A percentile compares a stretch with the other conserved stretches of the same genome.
Evolutionary conservation across 2,797 vertebrate species (phyloP).

Genomic region (Siniperca obscura): DNA sequence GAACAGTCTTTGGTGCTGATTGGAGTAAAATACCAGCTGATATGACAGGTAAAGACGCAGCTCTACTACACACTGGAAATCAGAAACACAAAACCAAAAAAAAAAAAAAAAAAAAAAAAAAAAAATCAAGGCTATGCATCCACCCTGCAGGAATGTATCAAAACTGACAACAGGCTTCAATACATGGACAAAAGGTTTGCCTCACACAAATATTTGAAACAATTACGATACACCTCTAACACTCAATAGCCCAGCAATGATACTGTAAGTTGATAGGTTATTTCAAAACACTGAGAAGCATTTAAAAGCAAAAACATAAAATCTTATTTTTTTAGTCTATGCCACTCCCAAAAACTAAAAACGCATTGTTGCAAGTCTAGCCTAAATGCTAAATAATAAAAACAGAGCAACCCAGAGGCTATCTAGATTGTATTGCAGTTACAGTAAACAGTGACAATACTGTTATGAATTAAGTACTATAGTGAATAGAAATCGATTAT

Average conservation of each 20-base stretch:
- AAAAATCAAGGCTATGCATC: slow-evolving; percentile 69
- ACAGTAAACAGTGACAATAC: slow-evolving; percentile 94
- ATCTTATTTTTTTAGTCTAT: slow-evolving; percentile 82
- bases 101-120: slow-evolving; percentile 62
- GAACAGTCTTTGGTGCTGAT: slow-evolving; percentile 99
- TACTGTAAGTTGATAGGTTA: slow-evolving; percentile 79
- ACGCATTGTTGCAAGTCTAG: slow-evolving; percentile 78
- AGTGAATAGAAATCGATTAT: slow-evolving; percentile 93
- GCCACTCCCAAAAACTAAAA: slow-evolving; percentile 88
- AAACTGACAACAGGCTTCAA: slow-evolving; percentile 90
- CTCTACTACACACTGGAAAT: slow-evolving; percentile 69
- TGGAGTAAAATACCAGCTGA: slow-evolving; percentile 69
- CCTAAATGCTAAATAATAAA: slow-evolving; percentile 85
- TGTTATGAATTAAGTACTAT: slow-evolving; percentile 89
- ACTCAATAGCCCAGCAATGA: slow-evolving; percentile 91
- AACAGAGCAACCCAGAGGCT: slow-evolving; percentile 89
- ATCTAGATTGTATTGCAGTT: slow-evolving; percentile 95
- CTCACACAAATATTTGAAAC: slow-evolving; percentile 90
- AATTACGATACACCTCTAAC: slow-evolving; percentile 92
- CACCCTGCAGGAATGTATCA: slow-evolving; percentile 99
- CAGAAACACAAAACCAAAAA: slow-evolving; percentile 78
- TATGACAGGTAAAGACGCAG: slow-evolving; percentile 76
- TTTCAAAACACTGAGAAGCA: slow-evolving; percentile 94
- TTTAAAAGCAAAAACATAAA: slow-evolving; percentile 90
- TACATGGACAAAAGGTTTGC: slow-evolving; percentile 82